Percentiles rank a stretch among this genome's conserved stretches.
Conservation (phyloP, 1,140 invertebrate species). For the Formica selysi region DNA sequence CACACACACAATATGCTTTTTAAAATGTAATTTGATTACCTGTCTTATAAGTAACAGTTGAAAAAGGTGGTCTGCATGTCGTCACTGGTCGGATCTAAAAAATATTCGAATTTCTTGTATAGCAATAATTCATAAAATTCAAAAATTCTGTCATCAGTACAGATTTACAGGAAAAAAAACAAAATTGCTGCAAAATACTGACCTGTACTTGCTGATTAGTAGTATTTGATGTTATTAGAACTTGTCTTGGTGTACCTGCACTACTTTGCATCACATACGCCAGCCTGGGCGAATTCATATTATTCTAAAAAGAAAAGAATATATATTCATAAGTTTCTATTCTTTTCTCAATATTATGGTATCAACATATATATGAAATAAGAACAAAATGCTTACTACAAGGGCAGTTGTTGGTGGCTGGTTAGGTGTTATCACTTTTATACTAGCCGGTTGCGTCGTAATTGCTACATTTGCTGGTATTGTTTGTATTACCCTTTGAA, state of each 20-base stretch:
- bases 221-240: conserved; percentile 79
- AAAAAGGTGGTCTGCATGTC: conserved; percentile 71
- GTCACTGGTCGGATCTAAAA: conserved; percentile 80
- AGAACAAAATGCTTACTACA: conserved; percentile 76
- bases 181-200: conserved; percentile 5
- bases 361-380: conserved; percentile 35
- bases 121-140: background rate
- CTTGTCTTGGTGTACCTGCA: conserved; percentile 79
- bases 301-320: conserved; percentile 79
- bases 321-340: background rate
- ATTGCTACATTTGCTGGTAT: conserved; percentile 76
- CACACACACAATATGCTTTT: background rate
- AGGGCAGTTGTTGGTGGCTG: conserved; percentile 81
- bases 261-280: conserved; percentile 82
- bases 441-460: conserved; percentile 73
- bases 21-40: conserved; percentile 67
- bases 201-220: conserved; percentile 76
- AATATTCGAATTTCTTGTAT: conserved; percentile 21
- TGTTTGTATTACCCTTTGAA: conserved; percentile 82
- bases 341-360: background rate
- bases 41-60: conserved; percentile 80
- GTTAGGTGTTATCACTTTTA: conserved; percentile 81
- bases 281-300: conserved; percentile 80
- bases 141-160: conserved; percentile 1
- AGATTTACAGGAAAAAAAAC: conserved; percentile 3